phyloP scores from a whole-genome alignment of 2,113 vertebrate species.

The Forbesichthys papilliferus region DNA sequence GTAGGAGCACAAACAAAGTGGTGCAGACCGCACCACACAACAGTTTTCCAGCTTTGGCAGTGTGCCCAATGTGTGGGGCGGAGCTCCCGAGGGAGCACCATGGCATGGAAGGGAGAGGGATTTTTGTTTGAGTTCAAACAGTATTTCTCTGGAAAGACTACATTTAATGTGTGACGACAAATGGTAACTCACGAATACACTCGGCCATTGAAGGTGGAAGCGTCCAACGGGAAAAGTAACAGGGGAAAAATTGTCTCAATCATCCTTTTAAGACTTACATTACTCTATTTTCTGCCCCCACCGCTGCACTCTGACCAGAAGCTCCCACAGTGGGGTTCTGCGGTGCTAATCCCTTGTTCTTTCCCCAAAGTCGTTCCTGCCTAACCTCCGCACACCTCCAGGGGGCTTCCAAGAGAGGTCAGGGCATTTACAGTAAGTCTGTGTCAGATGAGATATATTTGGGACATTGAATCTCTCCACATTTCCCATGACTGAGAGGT shows the following conservation, averaged over 20 bases:
- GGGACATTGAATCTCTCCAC: conserved; percentile 55
- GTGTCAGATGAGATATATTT: conserved; percentile 67
- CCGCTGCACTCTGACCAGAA: neutral
- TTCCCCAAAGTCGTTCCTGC: no score
- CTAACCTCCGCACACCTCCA: neutral
- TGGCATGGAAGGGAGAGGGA: no score
- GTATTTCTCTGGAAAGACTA: neutral
- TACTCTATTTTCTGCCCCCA: neutral
- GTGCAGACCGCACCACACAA: no score
- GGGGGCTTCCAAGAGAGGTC: conserved; percentile 23
- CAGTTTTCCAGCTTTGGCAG: no score
- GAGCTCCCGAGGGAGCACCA: no score
- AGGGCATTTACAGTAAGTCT: conserved; percentile 40
- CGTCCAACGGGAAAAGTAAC: conserved; percentile 3
- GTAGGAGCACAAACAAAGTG: no score
- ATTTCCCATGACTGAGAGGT: conserved; percentile 62
- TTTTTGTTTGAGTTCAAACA: no score
- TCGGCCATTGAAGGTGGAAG: neutral
- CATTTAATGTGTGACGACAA: neutral
- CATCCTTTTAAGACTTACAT: neutral
- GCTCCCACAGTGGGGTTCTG: neutral
- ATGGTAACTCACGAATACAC: conserved; percentile 9
- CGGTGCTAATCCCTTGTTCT: no score
- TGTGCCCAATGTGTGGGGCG: no score
- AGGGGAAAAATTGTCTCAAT: neutral